Base-by-base conservation (phyloP, 2,888 invertebrate species). In the Cheilosia vulpina region DNA sequence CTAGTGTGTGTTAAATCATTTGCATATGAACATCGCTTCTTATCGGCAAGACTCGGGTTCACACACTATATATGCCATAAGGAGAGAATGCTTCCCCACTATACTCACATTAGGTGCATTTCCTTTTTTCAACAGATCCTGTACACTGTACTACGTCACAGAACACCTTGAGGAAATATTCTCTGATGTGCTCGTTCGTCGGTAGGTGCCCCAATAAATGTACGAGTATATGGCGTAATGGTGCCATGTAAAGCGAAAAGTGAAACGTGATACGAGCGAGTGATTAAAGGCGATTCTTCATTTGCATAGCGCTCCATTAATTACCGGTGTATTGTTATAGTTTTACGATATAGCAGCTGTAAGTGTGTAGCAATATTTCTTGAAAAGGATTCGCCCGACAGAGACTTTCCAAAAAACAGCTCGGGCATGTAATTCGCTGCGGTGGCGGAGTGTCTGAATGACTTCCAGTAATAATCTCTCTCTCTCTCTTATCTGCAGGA, bases 241-340 rank as follows among this genome's bases (percentile, higher is more conserved):
- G 79, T 84, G 69, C 84, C 84, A 75, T 80, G 79, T 75, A 75
- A 79, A 75, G 50, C 79, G 83, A 71, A 69, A 79, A 68, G 60
- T 50, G 82, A 78, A 62, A 78, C 83, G 68, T 66, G 76, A 81
- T 85, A 81, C 66, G 43, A 76, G 34, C 76, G 34, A 81, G 72
- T 85, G 85, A 85, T 81, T 85, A 72, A 76, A 80, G 76, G 85
- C 68, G 75, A 76, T 85, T 76, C 76, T 76, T 76, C 71, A 85
- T 85, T 85, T 81, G 81, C 85, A 85, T 85, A 76, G 80, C 80
- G 81, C 71, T 81, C 81, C 85, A 81, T 85, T 85, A 76, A 85
- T 81, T 85, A 85, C 80, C 65, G 58, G 75, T 71, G 55, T 50
- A 47, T 76, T 76, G 75, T 66, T 84, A 66, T 84, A 62, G 80